A percentile compares a stretch with the other conserved stretches of the same genome.
Conservation (phyloP, 2,888 invertebrate genomes). For the Dilophus febrilis region DNA sequence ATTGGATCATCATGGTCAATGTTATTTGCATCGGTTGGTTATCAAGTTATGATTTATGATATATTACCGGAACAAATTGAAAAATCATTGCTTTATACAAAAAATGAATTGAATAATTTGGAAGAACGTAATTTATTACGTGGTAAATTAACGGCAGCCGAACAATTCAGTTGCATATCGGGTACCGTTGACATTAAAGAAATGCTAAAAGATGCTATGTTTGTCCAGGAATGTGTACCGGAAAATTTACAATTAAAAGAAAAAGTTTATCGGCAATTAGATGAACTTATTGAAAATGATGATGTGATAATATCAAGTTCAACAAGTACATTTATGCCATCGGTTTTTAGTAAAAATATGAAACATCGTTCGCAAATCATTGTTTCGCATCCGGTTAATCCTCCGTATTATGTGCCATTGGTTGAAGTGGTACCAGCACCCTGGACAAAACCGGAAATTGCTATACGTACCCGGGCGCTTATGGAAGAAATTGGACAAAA, state of each 20-base stretch:
- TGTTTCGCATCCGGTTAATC: constrained; percentile 90
- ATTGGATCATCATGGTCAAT: constrained; percentile 96
- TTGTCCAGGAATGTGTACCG: constrained; percentile 88
- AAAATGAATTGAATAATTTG: constrained; percentile 49
- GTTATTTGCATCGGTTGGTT: constrained; percentile 86
- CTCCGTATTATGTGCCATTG: constrained; percentile 88
- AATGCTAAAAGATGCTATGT: constrained; percentile 55
- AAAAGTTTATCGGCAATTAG: constrained; percentile 60
- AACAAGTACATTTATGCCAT: constrained; percentile 83
- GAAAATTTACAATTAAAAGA: constrained; percentile 74
- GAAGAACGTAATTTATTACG: constrained; percentile 57
- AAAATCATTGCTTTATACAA: constrained; percentile 55
- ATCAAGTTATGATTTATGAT: constrained; percentile 75
- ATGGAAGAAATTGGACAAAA: constrained; percentile 84
- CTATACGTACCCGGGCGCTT: constrained; percentile 49
- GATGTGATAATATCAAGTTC: constrained; percentile 79
- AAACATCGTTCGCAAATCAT: constrained; percentile 46
- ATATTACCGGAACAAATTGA: constrained; percentile 57
- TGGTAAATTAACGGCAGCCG: constrained; percentile 51
- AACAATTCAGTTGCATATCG: constrained; percentile 63
- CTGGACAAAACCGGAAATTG: constrained; percentile 70
- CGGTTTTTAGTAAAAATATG: constrained; percentile 64
- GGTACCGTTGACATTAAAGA: constrained; percentile 52
- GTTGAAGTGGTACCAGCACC: constrained; percentile 90
- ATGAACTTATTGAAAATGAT: constrained; percentile 48